Conservation (phyloP, 2,113 vertebrate species). For the Ornithorhynchus anatinus region DNA sequence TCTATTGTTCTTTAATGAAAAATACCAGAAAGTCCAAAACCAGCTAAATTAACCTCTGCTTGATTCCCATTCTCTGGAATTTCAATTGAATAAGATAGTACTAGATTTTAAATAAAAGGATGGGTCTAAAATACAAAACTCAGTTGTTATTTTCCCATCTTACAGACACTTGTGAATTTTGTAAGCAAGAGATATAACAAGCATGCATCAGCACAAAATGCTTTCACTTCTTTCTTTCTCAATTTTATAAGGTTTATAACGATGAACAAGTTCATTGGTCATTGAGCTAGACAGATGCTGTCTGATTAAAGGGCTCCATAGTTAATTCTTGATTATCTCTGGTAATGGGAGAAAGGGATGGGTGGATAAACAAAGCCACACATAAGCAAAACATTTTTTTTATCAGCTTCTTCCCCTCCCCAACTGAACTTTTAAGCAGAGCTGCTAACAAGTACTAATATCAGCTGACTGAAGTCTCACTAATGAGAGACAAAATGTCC, state of each 20-base stretch:
- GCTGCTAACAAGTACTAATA: not conserved
- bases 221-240: constrained; percentile 1
- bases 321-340: constrained; percentile 41
- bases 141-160: constrained; percentile 25
- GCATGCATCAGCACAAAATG: constrained; percentile 13
- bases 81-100: constrained; percentile 41
- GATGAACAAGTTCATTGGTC: constrained; percentile 30
- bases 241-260: constrained; percentile 28
- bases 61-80: constrained; percentile 24
- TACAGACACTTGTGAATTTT: constrained; percentile 27
- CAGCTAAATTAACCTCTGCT: constrained; percentile 22
- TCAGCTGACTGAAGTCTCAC: not conserved
- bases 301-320: constrained; percentile 52
- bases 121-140: constrained; percentile 31
- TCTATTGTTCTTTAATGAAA: constrained; percentile 25
- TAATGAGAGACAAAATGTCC: not conserved
- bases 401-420: not conserved
- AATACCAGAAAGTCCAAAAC: constrained; percentile 27
- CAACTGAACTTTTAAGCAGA: not conserved
- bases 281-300: constrained; percentile 28
- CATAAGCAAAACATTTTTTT: not conserved
- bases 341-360: not conserved
- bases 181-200: constrained; percentile 24
- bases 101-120: constrained; percentile 36
- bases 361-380: not conserved